A percentile compares a stretch with the other conserved stretches of the same genome.
phyloP scores from a whole-genome alignment of 1,140 invertebrate species.

The Sesamia nonagrioides region DNA sequence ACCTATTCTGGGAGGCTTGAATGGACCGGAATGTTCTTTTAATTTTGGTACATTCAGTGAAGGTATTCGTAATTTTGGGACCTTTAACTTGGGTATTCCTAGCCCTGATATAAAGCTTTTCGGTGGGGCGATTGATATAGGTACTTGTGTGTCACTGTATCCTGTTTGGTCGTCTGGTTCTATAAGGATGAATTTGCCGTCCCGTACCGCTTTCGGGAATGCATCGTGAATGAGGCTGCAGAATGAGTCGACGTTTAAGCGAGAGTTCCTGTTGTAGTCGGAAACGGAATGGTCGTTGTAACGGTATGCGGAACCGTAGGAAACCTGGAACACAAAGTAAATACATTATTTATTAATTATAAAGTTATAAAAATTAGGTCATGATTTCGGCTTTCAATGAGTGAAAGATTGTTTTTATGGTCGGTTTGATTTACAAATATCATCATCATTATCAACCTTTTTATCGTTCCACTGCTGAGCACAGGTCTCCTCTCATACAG shows the following conservation, averaged over 20 bases:
- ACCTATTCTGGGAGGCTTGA: constrained; percentile 65
- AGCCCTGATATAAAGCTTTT: constrained; percentile 62
- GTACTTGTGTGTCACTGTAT: constrained; percentile 65
- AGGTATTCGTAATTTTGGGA: constrained; percentile 67
- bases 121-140: constrained; percentile 69
- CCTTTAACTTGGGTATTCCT: constrained; percentile 59
- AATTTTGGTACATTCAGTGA: constrained; percentile 71
- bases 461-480: no score
- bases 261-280: constrained; percentile 10
- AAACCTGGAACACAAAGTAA: not conserved
- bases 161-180: constrained; percentile 68
- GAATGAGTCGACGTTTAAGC: constrained; percentile 69
- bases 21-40: constrained; percentile 47
- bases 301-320: not conserved
- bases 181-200: constrained; percentile 72
- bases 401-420: no score
- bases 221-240: constrained; percentile 76
- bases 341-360: no score
- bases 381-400: no score
- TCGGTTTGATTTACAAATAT: no score
- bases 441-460: no score
- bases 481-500: no score
- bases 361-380: no score
- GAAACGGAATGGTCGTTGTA: not conserved
- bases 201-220: constrained; percentile 74